Evolutionary conservation across 2,113 vertebrate genomes (phyloP).

Genomic region (Mesitornis unicolor): DNA sequence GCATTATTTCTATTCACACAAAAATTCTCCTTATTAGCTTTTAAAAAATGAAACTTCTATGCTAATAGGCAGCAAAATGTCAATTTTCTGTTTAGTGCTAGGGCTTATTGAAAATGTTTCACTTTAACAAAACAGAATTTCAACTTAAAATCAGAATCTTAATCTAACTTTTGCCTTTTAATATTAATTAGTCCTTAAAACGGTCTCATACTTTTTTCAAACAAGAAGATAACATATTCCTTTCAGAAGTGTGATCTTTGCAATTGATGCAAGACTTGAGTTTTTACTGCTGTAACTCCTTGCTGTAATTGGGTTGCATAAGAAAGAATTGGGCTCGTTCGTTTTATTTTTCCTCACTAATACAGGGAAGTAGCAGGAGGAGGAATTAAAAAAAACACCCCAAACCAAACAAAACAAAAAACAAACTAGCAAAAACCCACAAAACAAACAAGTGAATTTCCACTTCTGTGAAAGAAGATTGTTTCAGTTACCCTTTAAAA

Average conservation of each 20-base stretch:
- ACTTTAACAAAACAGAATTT: neutral
- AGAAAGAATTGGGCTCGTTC: neutral
- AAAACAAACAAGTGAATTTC: neutral
- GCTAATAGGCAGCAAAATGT: neutral
- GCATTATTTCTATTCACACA: slow-evolving; percentile 8
- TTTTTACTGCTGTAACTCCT: neutral
- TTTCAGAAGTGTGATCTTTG: neutral
- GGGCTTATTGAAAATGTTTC: neutral
- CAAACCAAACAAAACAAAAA: too few relatives aligned
- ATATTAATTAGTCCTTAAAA: neutral
- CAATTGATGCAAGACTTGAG: neutral
- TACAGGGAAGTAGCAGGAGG: neutral
- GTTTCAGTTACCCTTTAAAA: neutral
- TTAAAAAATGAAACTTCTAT: neutral
- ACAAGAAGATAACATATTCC: neutral
- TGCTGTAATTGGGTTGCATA: neutral
- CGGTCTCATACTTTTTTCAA: neutral
- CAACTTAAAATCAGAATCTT: neutral
- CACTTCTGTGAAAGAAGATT: neutral
- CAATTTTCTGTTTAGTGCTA: neutral
- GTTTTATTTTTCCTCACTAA: neutral
- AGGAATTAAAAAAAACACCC: too few relatives aligned
- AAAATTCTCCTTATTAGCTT: slow-evolving; percentile 34
- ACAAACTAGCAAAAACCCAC: neutral
- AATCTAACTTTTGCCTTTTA: neutral